A percentile compares a stretch with the other conserved stretches of the same genome.
Conservation (phyloP, 2,888 invertebrate species). For the Lysandra coridon region DNA sequence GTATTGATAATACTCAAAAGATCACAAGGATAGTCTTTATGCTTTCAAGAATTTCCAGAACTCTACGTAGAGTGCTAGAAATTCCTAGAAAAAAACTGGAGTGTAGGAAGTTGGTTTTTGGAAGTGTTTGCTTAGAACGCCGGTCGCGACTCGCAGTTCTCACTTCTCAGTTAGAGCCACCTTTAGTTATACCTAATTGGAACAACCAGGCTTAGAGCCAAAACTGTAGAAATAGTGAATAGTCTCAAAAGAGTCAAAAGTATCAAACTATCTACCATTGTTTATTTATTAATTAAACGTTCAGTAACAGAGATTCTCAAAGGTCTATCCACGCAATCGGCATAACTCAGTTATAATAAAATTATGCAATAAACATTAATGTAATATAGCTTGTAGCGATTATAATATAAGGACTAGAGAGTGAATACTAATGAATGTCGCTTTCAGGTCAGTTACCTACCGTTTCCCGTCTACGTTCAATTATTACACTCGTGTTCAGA, state of each 20-base stretch:
- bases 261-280: background rate
- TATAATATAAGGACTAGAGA: slow-evolving; percentile 23
- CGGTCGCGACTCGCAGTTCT: background rate
- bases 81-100: too few relatives aligned
- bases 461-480: slow-evolving; percentile 18
- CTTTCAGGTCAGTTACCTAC: slow-evolving; percentile 26
- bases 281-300: background rate
- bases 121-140: background rate
- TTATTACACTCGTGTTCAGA: background rate
- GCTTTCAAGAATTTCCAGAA: background rate
- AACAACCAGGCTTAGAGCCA: background rate
- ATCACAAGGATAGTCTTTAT: background rate
- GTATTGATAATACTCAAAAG: too few relatives aligned
- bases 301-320: background rate
- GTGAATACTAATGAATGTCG: slow-evolving; percentile 27
- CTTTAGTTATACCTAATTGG: too few relatives aligned
- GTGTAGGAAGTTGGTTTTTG: background rate
- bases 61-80: background rate
- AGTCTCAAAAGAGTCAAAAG: background rate
- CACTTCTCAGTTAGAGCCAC: too few relatives aligned
- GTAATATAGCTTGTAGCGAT: slow-evolving; percentile 12
- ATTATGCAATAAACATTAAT: slow-evolving; percentile 15
- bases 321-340: slow-evolving; percentile 4
- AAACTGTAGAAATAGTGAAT: background rate
- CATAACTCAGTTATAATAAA: slow-evolving; percentile 14